Conservation (phyloP, 2,888 invertebrate species). For the Hyalella azteca region DNA sequence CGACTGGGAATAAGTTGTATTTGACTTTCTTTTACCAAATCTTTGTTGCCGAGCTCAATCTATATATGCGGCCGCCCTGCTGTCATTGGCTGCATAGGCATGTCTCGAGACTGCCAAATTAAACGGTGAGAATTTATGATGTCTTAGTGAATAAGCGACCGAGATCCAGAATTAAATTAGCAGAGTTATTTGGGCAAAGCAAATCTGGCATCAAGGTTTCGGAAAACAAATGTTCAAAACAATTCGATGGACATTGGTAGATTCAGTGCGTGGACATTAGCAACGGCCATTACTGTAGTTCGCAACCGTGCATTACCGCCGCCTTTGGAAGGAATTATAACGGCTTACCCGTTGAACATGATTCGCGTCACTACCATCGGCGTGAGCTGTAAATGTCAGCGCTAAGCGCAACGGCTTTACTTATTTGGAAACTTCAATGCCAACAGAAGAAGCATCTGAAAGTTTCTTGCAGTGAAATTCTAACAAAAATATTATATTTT, state of each 20-base stretch:
- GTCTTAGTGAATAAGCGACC: neutral
- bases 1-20: too few relatives aligned
- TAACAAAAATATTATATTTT: neutral
- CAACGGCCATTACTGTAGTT: slow-evolving; percentile 3
- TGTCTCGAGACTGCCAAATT: too few relatives aligned
- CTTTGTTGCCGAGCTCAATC: too few relatives aligned
- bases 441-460: slow-evolving; percentile 12
- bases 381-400: neutral
- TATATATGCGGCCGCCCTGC: too few relatives aligned
- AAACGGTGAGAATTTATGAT: slow-evolving; percentile 1
- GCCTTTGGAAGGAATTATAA: slow-evolving; percentile 25
- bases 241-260: slow-evolving; percentile 26
- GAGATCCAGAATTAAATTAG: neutral
- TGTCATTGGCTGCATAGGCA: too few relatives aligned
- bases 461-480: slow-evolving; percentile 5
- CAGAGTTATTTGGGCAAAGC: slow-evolving; percentile 5
- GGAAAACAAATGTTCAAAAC: neutral
- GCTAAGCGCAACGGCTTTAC: neutral
- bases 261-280: slow-evolving; percentile 17
- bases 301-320: neutral
- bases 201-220: slow-evolving; percentile 12
- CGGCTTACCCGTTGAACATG: neutral
- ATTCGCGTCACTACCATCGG: slow-evolving; percentile 27
- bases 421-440: slow-evolving; percentile 23
- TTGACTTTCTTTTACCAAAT: too few relatives aligned